phyloP scores from a whole-genome alignment of 2,888 invertebrate genomes.

The Macrophya annulata region DNA sequence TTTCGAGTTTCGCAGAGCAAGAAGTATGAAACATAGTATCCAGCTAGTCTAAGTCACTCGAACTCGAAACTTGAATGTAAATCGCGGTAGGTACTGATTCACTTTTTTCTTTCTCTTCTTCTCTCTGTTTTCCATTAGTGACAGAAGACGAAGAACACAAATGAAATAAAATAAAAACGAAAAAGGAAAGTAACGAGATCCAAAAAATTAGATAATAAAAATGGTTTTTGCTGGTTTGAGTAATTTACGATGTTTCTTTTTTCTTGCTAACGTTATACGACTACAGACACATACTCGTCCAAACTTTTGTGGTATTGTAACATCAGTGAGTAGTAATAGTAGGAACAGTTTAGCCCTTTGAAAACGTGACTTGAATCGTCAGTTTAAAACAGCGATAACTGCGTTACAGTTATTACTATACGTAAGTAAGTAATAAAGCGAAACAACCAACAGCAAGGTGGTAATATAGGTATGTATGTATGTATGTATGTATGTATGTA shows the following conservation, averaged over 20 bases:
- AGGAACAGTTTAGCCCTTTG: conserved; percentile 6
- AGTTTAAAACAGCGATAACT: conserved; percentile 14
- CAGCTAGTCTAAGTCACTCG: too few species aligned
- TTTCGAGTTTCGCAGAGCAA: background rate
- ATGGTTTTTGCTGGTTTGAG: background rate
- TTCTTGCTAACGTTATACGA: background rate
- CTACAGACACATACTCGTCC: too few species aligned
- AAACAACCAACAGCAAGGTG: background rate
- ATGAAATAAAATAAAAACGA: background rate
- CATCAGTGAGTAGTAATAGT: background rate
- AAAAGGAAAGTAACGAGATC: background rate
- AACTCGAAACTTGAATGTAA: too few species aligned
- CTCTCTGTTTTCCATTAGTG: background rate
- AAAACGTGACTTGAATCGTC: conserved; percentile 23
- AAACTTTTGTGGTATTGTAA: background rate
- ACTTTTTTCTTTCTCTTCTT: background rate
- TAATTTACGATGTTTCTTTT: conserved; percentile 22
- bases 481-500: too few species aligned
- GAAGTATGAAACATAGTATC: background rate
- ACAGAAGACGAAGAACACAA: background rate
- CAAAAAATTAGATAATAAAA: too few species aligned
- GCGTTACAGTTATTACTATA: background rate
- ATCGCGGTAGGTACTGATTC: background rate
- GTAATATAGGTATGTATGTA: too few species aligned
- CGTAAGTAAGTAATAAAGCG: background rate